Base-by-base conservation (phyloP, 2,888 invertebrate species). In the Euphydryas editha region DNA sequence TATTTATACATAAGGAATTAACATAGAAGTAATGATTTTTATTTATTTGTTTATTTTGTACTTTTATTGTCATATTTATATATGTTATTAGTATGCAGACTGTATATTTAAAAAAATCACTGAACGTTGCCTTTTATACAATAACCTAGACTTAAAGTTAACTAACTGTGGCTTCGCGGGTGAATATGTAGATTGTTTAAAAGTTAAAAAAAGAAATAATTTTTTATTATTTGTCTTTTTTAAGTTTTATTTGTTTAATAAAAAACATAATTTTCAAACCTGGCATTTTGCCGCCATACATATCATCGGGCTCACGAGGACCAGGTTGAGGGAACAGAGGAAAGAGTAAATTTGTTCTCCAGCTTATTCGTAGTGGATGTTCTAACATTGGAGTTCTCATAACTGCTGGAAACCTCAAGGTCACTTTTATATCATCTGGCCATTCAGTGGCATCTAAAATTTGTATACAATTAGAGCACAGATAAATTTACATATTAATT, bases 281-380 rank as follows among this genome's bases (percentile, higher is more conserved):
- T 77, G 96, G 95, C 70, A 81, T 82, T 79, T 86, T 87, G 1
- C 92, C 92, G 21, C 92, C 92, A 73, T 87, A 88, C 76, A 82
- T 81, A 71, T 91, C 90, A 17, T 84, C 81, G 4, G 90, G 84
- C 60, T 94, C 93, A 60, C 97, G 87, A 0, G 97, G 97, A 0
- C 97, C 97, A 0, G 95, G 93, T 20, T 86, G 86, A 72, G 95
- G 95, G 81, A 94, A 95, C 51, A 94, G 73, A 1, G 95, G 95
- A 85, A 95, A 97, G 59, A 95, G 83, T 15, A 95, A 86, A 81
- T 95, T 94, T 1, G 97, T 97, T 54, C 94, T 89, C 97, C 97
- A 97, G 73, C 92, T 91, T 21, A 89, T 87, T 66, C 85, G 82
- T 15, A 92, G 67, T 0, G 92, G 92, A 73, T 92, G 90, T 74